Evolutionary conservation across 2,888 invertebrate genomes (phyloP).

Genomic region (Tortrix viridana): DNA sequence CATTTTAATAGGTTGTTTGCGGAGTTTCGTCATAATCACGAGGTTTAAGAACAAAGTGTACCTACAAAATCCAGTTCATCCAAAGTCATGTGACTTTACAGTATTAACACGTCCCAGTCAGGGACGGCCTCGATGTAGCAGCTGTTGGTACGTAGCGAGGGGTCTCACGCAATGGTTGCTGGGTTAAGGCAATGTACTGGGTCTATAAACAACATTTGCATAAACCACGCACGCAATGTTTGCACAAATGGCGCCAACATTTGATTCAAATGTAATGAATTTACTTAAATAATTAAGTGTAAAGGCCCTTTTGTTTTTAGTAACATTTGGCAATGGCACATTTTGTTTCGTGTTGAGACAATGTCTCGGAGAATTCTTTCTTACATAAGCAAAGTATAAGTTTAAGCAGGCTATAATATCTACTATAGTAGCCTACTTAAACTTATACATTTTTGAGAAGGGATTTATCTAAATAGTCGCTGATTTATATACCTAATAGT

Average conservation of each 20-base stretch:
- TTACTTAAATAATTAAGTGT: conserved; percentile 28
- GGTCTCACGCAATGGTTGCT: conserved; percentile 1
- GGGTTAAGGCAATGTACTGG: conserved; percentile 35
- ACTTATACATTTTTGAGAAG: no score
- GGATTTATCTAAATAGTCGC: no score
- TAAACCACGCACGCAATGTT: conserved; percentile 37
- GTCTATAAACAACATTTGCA: conserved; percentile 38
- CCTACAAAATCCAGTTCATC: conserved; percentile 37
- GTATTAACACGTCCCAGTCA: background rate
- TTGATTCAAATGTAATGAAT: conserved; percentile 38
- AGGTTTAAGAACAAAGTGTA: conserved; percentile 33
- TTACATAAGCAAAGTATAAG: no score
- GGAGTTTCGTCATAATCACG: conserved; percentile 41
- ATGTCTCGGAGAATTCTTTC: background rate
- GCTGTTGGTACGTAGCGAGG: background rate
- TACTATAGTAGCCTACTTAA: no score
- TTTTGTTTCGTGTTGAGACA: background rate
- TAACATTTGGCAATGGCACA: conserved; percentile 7
- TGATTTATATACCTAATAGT: no score
- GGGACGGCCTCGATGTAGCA: background rate
- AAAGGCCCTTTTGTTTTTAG: conserved; percentile 5
- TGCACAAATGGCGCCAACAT: conserved; percentile 40
- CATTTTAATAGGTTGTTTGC: conserved; percentile 29
- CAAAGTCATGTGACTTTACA: conserved; percentile 36
- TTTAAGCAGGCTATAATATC: no score